phyloP scores from a whole-genome alignment of 2,888 invertebrate species.

The Lasioglossum marginatum region DNA sequence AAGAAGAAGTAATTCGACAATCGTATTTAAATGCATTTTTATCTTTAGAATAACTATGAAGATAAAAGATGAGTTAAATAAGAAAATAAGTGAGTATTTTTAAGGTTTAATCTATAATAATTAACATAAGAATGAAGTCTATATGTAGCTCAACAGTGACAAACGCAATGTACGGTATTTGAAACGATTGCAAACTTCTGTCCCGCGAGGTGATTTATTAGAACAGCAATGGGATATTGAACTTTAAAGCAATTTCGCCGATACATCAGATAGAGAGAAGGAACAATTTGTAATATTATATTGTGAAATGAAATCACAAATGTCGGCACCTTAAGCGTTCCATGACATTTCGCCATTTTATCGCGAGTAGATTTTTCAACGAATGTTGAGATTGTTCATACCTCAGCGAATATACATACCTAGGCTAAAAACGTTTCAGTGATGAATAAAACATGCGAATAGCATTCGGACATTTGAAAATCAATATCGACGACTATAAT shows the following conservation, averaged over 20 bases:
- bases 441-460: neutral
- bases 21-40: too few relatives aligned
- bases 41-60: too few relatives aligned
- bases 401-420: neutral
- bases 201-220: neutral
- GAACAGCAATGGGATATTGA: constrained; percentile 14
- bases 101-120: too few relatives aligned
- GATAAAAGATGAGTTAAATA: too few relatives aligned
- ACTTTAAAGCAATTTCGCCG: constrained; percentile 39
- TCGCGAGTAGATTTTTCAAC: constrained; percentile 19
- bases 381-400: neutral
- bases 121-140: too few relatives aligned
- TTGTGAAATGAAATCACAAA: constrained; percentile 16
- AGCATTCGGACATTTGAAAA: neutral
- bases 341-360: constrained; percentile 28
- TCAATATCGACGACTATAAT: constrained; percentile 1
- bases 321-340: constrained; percentile 20
- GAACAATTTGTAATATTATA: constrained; percentile 17
- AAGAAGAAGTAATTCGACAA: too few relatives aligned
- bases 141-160: neutral
- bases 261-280: neutral
- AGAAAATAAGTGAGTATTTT: too few relatives aligned
- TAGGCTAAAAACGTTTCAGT: neutral
- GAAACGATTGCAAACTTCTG: neutral
- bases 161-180: neutral